phyloP scores from a whole-genome alignment of 2,113 vertebrate genomes.

The Acanthisitta chloris region DNA sequence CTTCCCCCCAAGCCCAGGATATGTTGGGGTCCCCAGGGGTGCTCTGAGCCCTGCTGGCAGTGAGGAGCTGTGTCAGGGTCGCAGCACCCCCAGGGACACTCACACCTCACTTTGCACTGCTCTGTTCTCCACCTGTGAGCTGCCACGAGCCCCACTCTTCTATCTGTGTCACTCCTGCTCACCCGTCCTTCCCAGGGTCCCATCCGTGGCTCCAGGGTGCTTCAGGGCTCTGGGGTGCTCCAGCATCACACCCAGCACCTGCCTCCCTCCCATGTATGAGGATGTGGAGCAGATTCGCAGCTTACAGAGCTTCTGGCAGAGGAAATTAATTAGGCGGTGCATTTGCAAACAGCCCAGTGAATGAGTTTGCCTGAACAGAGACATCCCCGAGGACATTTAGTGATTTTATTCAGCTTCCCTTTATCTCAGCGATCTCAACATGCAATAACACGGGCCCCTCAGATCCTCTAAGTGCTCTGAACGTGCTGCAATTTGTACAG shows the following conservation, averaged over 20 bases:
- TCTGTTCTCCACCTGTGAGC: rapidly evolving
- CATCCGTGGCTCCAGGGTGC: rapidly evolving
- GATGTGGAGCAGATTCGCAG: not conserved
- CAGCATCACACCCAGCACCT: not conserved
- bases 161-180: rapidly evolving
- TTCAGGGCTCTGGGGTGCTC: not conserved
- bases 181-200: not conserved
- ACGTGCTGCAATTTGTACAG: not conserved
- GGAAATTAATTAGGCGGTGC: not conserved
- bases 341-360: not conserved
- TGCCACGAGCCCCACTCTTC: too few species aligned
- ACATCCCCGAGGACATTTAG: constrained; percentile 23
- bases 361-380: not conserved
- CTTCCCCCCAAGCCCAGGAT: not conserved
- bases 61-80: not conserved
- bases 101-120: rapidly evolving
- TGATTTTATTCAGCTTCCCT: not conserved
- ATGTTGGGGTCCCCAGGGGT: rapidly evolving
- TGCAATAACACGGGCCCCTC: not conserved
- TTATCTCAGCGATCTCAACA: constrained; percentile 26
- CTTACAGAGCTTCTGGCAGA: not conserved
- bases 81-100: not conserved
- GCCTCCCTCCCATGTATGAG: rapidly evolving
- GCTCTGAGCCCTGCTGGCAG: rapidly evolving
- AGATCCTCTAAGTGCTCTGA: constrained; percentile 33